Conservation (phyloP, 2,113 vertebrate species). For the Calidris pygmaea region DNA sequence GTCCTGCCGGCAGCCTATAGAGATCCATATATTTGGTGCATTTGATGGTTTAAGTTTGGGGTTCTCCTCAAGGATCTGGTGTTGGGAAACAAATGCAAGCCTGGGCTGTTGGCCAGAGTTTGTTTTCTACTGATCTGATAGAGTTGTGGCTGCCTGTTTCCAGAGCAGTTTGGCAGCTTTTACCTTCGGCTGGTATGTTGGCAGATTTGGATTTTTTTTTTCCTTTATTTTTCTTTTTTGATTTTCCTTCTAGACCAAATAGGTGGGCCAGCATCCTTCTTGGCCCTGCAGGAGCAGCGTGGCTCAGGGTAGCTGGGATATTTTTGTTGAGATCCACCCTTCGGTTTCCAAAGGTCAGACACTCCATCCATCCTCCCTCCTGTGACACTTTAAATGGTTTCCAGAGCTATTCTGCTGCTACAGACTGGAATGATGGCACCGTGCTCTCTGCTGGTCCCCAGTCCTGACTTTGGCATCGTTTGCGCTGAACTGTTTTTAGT, state of each 20-base stretch:
- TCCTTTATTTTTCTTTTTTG: neutral
- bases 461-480: neutral
- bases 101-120: neutral
- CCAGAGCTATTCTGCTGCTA: neutral
- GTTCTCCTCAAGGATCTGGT: neutral
- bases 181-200: neutral
- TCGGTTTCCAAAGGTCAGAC: slow-evolving; percentile 28
- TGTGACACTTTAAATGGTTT: slow-evolving; percentile 38
- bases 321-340: slow-evolving; percentile 1
- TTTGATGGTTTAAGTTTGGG: neutral
- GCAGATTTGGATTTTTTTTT: neutral
- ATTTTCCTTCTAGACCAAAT: neutral
- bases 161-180: slow-evolving; percentile 10
- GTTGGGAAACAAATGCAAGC: neutral
- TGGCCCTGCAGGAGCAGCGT: neutral
- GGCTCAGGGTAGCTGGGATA: neutral
- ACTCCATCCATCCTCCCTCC: slow-evolving; percentile 1
- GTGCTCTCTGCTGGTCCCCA: neutral
- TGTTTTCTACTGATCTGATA: neutral
- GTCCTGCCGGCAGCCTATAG: neutral
- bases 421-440: neutral
- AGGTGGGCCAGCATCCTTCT: neutral
- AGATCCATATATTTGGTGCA: neutral
- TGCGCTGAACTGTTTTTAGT: neutral
- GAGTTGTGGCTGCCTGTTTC: neutral